Evolutionary conservation across 2,888 invertebrate species (phyloP), one percentile per base, ranked within the genome.

Genomic region (Camptogramma bilineatum): DNA sequence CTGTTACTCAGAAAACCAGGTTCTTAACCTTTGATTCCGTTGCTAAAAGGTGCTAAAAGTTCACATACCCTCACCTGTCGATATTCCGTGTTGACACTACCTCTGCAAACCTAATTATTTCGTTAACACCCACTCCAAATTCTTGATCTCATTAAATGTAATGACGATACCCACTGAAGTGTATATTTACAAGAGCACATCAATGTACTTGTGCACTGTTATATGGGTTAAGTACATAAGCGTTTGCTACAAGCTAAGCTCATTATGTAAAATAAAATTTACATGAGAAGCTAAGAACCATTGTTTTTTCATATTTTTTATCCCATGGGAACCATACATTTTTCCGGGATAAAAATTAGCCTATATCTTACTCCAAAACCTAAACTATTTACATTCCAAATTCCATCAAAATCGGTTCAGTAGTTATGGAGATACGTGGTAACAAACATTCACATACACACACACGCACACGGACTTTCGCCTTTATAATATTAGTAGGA

Each of bases 131-230:
- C 48, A 21, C 57, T 48, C 59, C 52, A 58, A 66, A 67, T 64
- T 66, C 58, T 48, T 68, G 55, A 68, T 68, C 66, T 71, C 57
- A 62, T 71, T 69, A 67, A 42, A 44, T 24, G 21, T 63, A 54
- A 64, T 51, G 63, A 64, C 53, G 51, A 62, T 54, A 62, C 55
- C 44, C 44, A 39, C 51, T 52, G 51, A 39, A 51, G 57, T 57
- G 44, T 60, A 13, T 51, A 61, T 61, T 65, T 61, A 47, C 50
- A 48, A 4, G 13, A 39, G 4, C 21, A 57, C 31, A 34, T n/a
- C 19, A 31, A 51, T 39, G 34, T 31, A 60, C 47, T 47, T 57
- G 10, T 19, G 47, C 55, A 55, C 7, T 47, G 39, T 50, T 19
- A 62, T 44, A 31, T 51, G 24, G 55, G 34, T 54, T 55, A 51